phyloP scores from a whole-genome alignment of 30 jellyfish, hydroid and myxozoan species.

The Mastigias papua region DNA sequence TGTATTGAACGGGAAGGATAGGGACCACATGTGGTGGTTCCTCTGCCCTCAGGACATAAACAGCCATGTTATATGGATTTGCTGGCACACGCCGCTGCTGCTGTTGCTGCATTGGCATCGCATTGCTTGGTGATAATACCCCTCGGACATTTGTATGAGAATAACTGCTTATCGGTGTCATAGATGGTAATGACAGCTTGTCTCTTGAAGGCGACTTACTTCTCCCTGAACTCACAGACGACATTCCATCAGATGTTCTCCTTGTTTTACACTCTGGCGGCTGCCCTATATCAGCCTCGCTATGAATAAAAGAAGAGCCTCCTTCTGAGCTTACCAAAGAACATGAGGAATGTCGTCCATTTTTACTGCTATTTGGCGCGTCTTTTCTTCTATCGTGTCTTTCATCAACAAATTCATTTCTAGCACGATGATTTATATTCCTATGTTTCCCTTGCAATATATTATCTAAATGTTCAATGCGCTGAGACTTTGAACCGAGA shows the following conservation, averaged over 20 bases:
- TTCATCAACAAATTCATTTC: background rate
- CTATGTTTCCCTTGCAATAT: background rate
- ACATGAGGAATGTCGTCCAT: constrained; percentile 2
- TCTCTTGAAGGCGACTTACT: constrained; percentile 16
- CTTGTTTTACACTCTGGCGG: constrained; percentile 6
- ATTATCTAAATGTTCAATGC: constrained; percentile 19
- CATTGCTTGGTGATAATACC: background rate
- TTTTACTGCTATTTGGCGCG: background rate
- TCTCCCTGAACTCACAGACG: constrained; percentile 6
- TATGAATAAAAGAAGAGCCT: background rate
- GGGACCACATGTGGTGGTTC: constrained; percentile 41
- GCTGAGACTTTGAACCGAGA: background rate
- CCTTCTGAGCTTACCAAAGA: constrained; percentile 13
- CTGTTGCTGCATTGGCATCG: background rate
- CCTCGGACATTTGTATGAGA: background rate
- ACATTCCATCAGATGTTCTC: constrained; percentile 13
- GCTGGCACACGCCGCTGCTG: background rate
- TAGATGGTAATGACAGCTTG: background rate
- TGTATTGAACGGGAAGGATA: constrained; percentile 28
- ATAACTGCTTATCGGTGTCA: background rate
- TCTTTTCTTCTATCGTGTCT: constrained; percentile 11
- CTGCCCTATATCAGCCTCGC: constrained; percentile 15
- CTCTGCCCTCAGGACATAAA: constrained; percentile 47
- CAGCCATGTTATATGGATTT: constrained; percentile 59
- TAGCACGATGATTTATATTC: background rate